Evolutionary conservation across 2,113 vertebrate species (phyloP), one percentile per base, ranked within the genome.

Genomic region (Azemiops feae): DNA sequence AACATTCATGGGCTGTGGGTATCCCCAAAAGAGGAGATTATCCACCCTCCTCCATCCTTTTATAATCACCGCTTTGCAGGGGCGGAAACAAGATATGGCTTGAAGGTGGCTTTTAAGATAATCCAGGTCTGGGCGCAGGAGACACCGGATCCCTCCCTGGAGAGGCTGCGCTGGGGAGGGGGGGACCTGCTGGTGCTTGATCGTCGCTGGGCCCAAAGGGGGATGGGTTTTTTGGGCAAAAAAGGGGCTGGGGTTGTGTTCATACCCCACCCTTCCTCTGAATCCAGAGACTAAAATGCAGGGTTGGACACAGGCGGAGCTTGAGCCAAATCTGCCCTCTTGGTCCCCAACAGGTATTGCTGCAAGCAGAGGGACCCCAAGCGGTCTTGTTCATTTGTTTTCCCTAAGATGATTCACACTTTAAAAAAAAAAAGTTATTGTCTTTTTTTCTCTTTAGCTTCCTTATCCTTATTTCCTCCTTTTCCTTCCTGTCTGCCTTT

Each of bases 151-250:
- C 95, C 22, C 94, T 89, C 90, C 1, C 34, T 2, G 23, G 45
- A 10, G 81, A 34, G 22, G 88, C 94, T 43, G 1, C 81, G 95
- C 96, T 96, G 96, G 96, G 96, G 96, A 96, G 94, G 96, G 96
- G 96, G 96, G 96, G 93, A 96, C 95, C 96, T 96, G 96, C 95
- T 95, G 88, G 93, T n/a, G 0, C 89, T 94, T 92, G 94, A 92
- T n/a, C 11, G 30, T 52, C 34, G 39, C 86, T 22, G 91, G 1
- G 90, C 92, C 89, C n/a, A 34, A 74, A 20, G 1, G 30, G 1
- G 64, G n/a, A 20, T 34, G n/a, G n/a, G 18, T 74, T 64, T 64
- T 30, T 1, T 5, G 30, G 12, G 27, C 60, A 69, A 34, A 60
- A 43, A 27, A 47, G 3, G 18, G 1, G 7, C 30, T 22, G 23